phyloP scores from a whole-genome alignment of 2,888 invertebrate species.

The Frankliniella fusca region DNA sequence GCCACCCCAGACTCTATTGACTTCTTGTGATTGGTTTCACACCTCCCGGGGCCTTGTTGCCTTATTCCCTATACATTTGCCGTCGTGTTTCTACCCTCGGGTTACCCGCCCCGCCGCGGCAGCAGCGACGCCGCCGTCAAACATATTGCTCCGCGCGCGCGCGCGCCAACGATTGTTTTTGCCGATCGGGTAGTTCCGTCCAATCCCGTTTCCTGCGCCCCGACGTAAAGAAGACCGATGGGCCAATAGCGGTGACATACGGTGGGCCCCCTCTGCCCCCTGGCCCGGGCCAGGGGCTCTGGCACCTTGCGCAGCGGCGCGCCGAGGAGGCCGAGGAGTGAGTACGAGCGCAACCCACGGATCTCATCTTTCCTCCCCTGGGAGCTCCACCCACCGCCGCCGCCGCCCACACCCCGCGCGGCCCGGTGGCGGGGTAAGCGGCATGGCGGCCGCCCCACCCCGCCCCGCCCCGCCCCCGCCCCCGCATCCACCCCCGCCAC shows the following conservation, averaged over 20 bases:
- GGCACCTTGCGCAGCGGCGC: background rate
- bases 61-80: too few species aligned
- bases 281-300: background rate
- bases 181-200: background rate
- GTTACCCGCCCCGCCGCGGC: background rate
- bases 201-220: background rate
- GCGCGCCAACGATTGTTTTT: background rate
- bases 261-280: too few species aligned
- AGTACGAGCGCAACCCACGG: constrained; percentile 17
- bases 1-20: background rate
- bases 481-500: background rate
- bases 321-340: background rate
- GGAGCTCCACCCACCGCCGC: background rate
- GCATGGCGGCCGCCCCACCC: background rate
- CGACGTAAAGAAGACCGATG: background rate
- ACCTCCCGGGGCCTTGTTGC: background rate
- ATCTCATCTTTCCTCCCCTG: constrained; percentile 24
- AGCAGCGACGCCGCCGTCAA: background rate
- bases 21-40: background rate
- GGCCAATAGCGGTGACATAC: background rate
- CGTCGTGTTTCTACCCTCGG: too few species aligned
- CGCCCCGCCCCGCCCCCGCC: background rate
- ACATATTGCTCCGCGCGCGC: background rate
- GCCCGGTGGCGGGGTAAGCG: background rate
- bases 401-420: background rate